These are phyloP conservation scores for Ferdinandea cuprea DNA, from an alignment of 2,888 invertebrate species.

Conservation along the genomic window DNA sequence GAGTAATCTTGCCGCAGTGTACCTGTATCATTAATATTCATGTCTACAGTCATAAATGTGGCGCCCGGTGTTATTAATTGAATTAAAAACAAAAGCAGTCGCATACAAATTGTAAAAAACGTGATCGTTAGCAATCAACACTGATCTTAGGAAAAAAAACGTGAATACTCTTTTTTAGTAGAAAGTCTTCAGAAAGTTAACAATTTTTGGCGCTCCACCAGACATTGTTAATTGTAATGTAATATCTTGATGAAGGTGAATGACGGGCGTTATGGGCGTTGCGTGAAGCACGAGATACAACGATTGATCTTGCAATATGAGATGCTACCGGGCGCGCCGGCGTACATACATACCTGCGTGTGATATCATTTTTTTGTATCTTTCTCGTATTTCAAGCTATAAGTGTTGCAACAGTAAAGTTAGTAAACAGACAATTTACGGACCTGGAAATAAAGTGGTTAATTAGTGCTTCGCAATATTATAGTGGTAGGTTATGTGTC, in stretches of 20 bases:
- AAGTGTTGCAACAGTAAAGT: no score
- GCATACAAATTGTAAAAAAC: background rate
- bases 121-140: slow-evolving; percentile 13
- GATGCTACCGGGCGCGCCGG: background rate
- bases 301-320: slow-evolving; percentile 15
- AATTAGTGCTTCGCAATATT: no score
- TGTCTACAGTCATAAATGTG: slow-evolving; percentile 8
- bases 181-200: slow-evolving; percentile 31
- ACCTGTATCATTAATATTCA: background rate
- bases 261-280: background rate
- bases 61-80: slow-evolving; percentile 24
- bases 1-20: background rate
- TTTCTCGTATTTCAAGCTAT: no score
- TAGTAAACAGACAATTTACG: no score
- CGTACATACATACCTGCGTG: no score
- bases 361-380: no score
- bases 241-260: slow-evolving; percentile 2
- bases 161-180: slow-evolving; percentile 1
- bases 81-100: slow-evolving; percentile 4
- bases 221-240: slow-evolving; percentile 3
- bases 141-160: background rate
- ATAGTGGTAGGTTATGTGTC: no score
- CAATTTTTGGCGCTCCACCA: slow-evolving; percentile 14
- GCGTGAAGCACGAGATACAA: slow-evolving; percentile 19
- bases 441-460: no score